These are phyloP conservation scores for Nephrotoma flavescens DNA, from an alignment of 2,888 invertebrate species.

Conservation along the genomic window DNA sequence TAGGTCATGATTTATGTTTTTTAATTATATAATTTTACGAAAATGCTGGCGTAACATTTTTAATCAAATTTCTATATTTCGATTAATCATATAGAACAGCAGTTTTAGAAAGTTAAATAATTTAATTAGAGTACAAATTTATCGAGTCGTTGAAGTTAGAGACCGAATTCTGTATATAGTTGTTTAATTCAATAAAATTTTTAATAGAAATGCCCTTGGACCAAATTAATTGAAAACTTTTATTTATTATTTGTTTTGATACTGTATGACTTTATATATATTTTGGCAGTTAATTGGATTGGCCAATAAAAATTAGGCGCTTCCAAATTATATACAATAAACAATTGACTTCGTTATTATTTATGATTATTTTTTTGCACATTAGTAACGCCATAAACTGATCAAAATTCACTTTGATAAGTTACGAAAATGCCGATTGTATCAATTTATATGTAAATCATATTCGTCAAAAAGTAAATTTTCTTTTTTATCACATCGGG, in stretches of 20 bases:
- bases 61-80: not conserved
- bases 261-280: not conserved
- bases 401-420: not conserved
- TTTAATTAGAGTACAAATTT: not conserved
- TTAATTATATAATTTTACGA: not conserved
- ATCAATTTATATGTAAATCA: not conserved
- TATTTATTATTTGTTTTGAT: not conserved
- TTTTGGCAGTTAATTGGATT: not conserved
- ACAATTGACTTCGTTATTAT: not conserved
- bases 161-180: not conserved
- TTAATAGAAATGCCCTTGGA: not conserved
- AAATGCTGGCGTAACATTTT: not conserved
- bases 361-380: not conserved
- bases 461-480: not conserved
- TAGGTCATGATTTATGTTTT: not conserved
- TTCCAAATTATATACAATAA: not conserved
- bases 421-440: not conserved
- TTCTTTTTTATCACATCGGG: not conserved
- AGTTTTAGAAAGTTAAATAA: not conserved
- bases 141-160: not conserved
- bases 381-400: not conserved
- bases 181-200: not conserved
- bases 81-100: not conserved
- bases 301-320: not conserved
- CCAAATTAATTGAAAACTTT: not conserved